phyloP scores from a whole-genome alignment of 2,888 invertebrate species.

The Eupeodes luniger region DNA sequence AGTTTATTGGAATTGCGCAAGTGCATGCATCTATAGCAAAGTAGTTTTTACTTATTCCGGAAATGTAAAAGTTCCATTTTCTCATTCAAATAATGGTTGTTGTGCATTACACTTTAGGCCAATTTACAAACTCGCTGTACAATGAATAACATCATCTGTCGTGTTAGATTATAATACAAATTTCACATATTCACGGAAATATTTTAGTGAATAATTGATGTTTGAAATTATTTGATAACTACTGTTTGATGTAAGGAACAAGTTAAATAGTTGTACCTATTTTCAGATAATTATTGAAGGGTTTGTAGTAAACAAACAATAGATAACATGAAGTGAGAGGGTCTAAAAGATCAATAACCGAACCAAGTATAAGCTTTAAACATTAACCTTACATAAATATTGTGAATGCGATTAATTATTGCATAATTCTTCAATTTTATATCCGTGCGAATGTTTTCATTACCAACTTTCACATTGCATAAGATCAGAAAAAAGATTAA shows the following conservation, averaged over 20 bases:
- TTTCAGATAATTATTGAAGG: constrained; percentile 30
- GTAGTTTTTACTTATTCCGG: constrained; percentile 46
- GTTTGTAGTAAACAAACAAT: not conserved
- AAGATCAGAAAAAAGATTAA: no score
- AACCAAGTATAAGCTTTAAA: constrained; percentile 36
- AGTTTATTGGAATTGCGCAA: constrained; percentile 46
- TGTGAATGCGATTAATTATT: not conserved
- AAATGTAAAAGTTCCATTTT: constrained; percentile 56
- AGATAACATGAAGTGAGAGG: not conserved
- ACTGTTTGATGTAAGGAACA: not conserved
- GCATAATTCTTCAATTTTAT: not conserved
- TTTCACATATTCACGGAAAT: constrained; percentile 35
- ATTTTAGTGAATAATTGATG: constrained; percentile 15
- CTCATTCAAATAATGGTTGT: constrained; percentile 22
- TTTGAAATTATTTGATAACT: not conserved
- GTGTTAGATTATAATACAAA: constrained; percentile 5
- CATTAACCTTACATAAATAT: constrained; percentile 12
- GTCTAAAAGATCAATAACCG: constrained; percentile 49
- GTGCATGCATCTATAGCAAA: constrained; percentile 13
- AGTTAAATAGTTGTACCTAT: not conserved
- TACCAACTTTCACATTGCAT: no score
- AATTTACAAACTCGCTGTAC: not conserved
- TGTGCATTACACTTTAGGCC: constrained; percentile 1
- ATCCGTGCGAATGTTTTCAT: not conserved
- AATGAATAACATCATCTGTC: constrained; percentile 26